phyloP scores from a whole-genome alignment of 2,888 invertebrate species.

The Ormyrus nitidulus region DNA sequence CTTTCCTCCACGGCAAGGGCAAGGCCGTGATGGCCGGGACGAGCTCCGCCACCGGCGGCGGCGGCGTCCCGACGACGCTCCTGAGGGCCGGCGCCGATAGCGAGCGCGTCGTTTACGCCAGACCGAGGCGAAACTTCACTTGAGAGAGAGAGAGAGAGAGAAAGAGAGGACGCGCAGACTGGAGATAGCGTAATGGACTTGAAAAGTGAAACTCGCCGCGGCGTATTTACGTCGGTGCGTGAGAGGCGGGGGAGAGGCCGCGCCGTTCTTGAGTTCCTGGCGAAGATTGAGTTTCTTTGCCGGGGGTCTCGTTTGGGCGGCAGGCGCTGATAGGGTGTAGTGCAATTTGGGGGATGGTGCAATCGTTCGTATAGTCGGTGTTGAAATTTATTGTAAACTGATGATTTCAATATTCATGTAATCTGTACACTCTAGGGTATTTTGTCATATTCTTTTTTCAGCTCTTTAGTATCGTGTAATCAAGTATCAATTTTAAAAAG shows the following conservation, averaged over 20 bases:
- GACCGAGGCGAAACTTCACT: conserved; percentile 52
- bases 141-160: background rate
- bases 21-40: conserved; percentile 37
- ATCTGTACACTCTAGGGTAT: too few relatives aligned
- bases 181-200: background rate
- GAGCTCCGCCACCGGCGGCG: conserved; percentile 16
- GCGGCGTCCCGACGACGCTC: conserved; percentile 2
- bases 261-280: too few relatives aligned
- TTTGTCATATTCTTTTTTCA: too few relatives aligned
- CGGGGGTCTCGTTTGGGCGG: background rate
- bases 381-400: too few relatives aligned
- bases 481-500: too few relatives aligned
- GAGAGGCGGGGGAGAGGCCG: background rate
- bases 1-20: conserved; percentile 44
- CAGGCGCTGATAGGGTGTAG: too few relatives aligned
- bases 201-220: background rate
- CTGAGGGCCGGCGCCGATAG: conserved; percentile 11
- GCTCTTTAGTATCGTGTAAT: too few relatives aligned
- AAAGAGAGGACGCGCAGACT: background rate
- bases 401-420: too few relatives aligned
- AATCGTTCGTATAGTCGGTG: too few relatives aligned
- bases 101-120: conserved; percentile 55
- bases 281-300: background rate
- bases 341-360: too few relatives aligned
- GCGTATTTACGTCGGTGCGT: background rate